Conservation (phyloP, 1,140 invertebrate genomes). For the Pygmarrhopalites habei region DNA sequence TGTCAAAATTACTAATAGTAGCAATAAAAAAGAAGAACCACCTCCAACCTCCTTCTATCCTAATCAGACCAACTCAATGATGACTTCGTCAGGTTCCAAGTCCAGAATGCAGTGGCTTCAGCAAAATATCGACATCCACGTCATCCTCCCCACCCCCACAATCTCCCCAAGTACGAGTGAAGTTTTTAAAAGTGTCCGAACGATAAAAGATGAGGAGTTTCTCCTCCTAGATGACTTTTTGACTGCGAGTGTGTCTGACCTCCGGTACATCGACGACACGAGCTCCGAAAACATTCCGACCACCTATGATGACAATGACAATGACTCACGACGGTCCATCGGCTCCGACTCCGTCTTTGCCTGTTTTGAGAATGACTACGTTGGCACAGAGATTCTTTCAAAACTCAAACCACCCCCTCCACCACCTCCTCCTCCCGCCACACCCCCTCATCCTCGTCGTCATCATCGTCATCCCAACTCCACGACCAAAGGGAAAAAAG, state of each 20-base stretch:
- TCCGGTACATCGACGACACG: slow-evolving; percentile 38
- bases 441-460: background rate
- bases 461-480: background rate
- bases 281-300: slow-evolving; percentile 39
- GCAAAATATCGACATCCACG: slow-evolving; percentile 64
- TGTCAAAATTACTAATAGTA: too few species aligned
- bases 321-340: slow-evolving; percentile 27
- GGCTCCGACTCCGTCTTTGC: slow-evolving; percentile 38
- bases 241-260: slow-evolving; percentile 16
- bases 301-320: slow-evolving; percentile 31
- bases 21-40: background rate
- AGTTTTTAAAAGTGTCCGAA: slow-evolving; percentile 12
- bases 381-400: background rate
- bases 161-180: slow-evolving; percentile 73
- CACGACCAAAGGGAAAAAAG: background rate
- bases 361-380: slow-evolving; percentile 16
- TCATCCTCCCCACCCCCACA: slow-evolving; percentile 66
- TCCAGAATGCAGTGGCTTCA: slow-evolving; percentile 45
- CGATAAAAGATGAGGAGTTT: background rate
- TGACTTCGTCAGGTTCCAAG: background rate
- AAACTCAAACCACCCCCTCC: background rate
- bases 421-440: background rate
- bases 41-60: background rate
- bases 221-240: background rate
- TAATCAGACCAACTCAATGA: too few species aligned